Percentiles rank a stretch among this genome's conserved stretches.
phyloP scores from a whole-genome alignment of 2,113 vertebrate genomes.

The Aepyceros melampus region DNA sequence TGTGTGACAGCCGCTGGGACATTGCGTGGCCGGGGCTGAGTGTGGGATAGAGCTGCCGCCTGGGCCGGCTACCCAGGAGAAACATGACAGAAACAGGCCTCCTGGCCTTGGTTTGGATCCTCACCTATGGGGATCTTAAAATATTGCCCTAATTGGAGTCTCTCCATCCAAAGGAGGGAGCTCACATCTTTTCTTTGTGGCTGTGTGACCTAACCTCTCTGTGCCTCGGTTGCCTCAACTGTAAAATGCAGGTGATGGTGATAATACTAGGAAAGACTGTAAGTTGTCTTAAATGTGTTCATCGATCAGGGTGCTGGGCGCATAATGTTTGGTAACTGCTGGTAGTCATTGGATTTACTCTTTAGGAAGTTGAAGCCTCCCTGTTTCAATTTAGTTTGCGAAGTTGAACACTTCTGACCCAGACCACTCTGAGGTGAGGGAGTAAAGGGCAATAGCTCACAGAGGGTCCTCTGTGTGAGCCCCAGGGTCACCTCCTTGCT shows the following conservation, averaged over 20 bases:
- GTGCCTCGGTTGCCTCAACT: not conserved
- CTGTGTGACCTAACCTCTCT: not conserved
- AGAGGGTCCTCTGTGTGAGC: not conserved
- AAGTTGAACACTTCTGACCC: not conserved
- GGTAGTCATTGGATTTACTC: accelerated
- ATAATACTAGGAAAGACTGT: not conserved
- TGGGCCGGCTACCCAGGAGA: not conserved
- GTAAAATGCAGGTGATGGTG: not conserved
- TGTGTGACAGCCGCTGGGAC: not conserved
- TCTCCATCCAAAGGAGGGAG: not conserved
- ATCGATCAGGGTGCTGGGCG: not conserved
- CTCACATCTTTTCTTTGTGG: not conserved
- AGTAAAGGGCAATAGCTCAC: not conserved
- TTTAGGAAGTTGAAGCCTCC: not conserved
- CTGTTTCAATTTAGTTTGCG: not conserved
- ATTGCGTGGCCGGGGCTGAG: not conserved
- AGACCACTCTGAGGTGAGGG: not conserved
- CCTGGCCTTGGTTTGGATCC: not conserved
- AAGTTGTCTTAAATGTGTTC: not conserved
- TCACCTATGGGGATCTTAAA: not conserved
- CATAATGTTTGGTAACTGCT: accelerated
- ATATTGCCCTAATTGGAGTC: accelerated
- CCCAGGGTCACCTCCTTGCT: not conserved
- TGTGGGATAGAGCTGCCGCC: accelerated
- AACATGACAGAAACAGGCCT: accelerated